A percentile compares a stretch with the other conserved stretches of the same genome.
phyloP scores from a whole-genome alignment of 2,888 invertebrate species.

The Argyresthia albistria region DNA sequence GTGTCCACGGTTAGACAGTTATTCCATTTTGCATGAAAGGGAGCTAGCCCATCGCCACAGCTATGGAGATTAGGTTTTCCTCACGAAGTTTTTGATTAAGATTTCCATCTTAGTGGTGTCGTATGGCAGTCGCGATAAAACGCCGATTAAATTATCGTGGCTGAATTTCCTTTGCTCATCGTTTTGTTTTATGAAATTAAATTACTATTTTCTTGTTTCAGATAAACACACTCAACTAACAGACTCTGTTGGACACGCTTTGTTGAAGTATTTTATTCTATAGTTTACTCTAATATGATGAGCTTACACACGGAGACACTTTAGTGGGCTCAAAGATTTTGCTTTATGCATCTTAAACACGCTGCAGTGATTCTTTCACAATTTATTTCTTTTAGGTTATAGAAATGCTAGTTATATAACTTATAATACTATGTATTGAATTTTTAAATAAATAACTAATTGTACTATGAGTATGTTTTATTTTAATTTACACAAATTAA shows the following conservation, averaged over 20 bases:
- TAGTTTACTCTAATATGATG: neutral
- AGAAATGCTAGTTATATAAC: slow-evolving; percentile 6
- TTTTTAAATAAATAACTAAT: slow-evolving; percentile 2
- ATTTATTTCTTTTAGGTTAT: slow-evolving; percentile 3
- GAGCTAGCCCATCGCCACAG: too few relatives aligned
- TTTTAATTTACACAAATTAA: neutral
- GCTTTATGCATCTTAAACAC: neutral
- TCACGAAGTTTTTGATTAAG: too few relatives aligned
- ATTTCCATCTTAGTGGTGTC: too few relatives aligned
- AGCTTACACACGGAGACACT: slow-evolving; percentile 1
- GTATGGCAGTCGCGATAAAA: too few relatives aligned
- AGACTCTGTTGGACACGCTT: slow-evolving; percentile 9
- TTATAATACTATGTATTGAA: slow-evolving; percentile 1
- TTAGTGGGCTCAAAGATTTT: neutral
- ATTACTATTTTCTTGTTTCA: slow-evolving; percentile 37
- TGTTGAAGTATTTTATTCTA: slow-evolving; percentile 4
- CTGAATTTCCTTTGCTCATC: too few relatives aligned
- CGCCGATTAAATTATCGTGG: too few relatives aligned
- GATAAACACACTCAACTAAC: slow-evolving; percentile 66
- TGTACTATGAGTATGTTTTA: neutral
- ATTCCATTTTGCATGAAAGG: too few relatives aligned
- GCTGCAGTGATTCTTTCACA: slow-evolving; percentile 3
- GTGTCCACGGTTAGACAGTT: too few relatives aligned
- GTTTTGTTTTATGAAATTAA: neutral
- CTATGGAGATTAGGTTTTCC: too few relatives aligned